These are phyloP conservation scores for Montipora sp. DNA, from an alignment of 64 coral and sea anemone species.

Conservation along the genomic window DNA sequence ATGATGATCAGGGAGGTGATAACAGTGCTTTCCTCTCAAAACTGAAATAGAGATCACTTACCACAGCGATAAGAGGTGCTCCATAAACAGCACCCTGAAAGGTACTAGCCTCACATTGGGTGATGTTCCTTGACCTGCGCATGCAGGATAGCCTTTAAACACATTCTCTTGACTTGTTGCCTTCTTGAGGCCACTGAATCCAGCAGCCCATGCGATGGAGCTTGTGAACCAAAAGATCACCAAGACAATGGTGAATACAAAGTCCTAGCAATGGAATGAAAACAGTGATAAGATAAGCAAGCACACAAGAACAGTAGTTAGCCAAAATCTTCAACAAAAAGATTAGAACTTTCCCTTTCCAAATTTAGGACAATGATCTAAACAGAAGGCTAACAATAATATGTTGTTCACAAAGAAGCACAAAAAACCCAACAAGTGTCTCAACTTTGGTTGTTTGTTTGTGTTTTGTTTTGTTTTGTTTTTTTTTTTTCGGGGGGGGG, in stretches of 20 bases:
- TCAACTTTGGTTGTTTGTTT: no score
- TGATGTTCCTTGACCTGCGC: not conserved
- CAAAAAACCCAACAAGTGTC: no score
- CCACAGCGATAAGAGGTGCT: slow-evolving; percentile 85
- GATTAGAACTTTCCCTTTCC: no score
- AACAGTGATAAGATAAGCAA: not conserved
- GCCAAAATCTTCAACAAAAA: no score
- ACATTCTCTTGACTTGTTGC: not conserved
- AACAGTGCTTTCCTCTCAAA: not conserved
- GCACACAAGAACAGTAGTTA: no score
- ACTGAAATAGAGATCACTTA: slow-evolving; percentile 36
- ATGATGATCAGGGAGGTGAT: not conserved
- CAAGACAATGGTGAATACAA: slow-evolving; percentile 70
- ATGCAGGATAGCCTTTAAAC: not conserved
- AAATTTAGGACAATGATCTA: no score
- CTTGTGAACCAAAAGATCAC: slow-evolving; percentile 92
- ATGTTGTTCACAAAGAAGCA: no score
- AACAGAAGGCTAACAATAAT: no score
- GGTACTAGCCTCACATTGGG: not conserved
- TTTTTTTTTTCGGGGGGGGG: no score
- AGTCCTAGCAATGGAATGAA: slow-evolving; percentile 62
- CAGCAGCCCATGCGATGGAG: slow-evolving; percentile 92
- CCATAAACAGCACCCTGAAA: slow-evolving; percentile 63
- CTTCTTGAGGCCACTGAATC: slow-evolving; percentile 71
- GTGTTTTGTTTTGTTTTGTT: no score